Percentiles rank a stretch among this genome's conserved stretches.
These are phyloP conservation scores for Ginglymostoma cirratum DNA, from an alignment of 2,113 vertebrate species.

Conservation along the genomic window DNA sequence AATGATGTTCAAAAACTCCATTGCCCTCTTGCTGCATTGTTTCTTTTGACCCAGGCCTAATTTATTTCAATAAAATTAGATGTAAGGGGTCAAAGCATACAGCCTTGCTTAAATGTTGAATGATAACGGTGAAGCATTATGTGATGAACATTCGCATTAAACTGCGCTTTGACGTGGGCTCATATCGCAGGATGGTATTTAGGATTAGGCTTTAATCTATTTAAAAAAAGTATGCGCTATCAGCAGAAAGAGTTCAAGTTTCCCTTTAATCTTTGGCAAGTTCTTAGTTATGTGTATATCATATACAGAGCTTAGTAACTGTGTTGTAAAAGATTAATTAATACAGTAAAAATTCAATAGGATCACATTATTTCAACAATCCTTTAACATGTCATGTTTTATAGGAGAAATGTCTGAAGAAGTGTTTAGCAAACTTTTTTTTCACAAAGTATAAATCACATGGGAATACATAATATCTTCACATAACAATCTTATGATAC, in stretches of 20 bases:
- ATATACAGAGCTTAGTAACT: neutral
- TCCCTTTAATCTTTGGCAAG: conserved; percentile 44
- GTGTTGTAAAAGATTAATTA: neutral
- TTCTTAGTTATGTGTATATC: neutral
- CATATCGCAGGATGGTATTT: conserved; percentile 64
- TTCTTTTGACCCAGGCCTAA: neutral
- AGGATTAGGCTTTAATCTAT: conserved; percentile 92
- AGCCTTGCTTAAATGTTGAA: conserved; percentile 31
- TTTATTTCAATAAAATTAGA: neutral
- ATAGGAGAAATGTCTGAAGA: neutral
- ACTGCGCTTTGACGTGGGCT: neutral
- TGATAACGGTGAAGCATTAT: conserved; percentile 65
- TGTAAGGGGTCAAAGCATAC: neutral
- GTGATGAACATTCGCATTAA: conserved; percentile 62
- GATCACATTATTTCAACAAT: neutral
- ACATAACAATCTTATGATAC: neutral
- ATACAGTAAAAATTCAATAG: neutral
- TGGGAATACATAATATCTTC: too few species aligned
- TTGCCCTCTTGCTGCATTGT: neutral
- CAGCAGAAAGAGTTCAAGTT: conserved; percentile 62
- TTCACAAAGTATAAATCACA: neutral
- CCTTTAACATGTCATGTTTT: too few species aligned
- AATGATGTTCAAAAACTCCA: neutral
- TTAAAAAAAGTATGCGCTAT: conserved; percentile 81
- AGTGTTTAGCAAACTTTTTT: neutral